Conservation (phyloP, 2,888 invertebrate genomes). For the Frankliniella intonsa region DNA sequence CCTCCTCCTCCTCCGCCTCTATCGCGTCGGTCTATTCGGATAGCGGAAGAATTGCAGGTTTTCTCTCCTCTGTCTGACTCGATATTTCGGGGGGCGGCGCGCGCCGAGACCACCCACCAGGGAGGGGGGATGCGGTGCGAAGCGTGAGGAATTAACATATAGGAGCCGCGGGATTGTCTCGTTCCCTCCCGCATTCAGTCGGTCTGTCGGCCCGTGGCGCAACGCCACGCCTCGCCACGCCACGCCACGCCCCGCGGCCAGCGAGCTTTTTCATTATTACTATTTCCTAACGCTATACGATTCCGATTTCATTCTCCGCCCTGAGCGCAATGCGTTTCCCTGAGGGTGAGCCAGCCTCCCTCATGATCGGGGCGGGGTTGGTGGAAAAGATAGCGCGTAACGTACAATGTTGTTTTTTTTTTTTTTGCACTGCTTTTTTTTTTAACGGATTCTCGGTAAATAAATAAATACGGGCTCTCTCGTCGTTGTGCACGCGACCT, state of each 20-base stretch:
- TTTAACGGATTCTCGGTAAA: no score
- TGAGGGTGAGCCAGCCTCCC: no score
- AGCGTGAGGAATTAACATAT: conserved; percentile 22
- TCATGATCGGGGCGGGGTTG: no score
- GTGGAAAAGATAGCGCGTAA: no score
- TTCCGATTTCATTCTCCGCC: no score
- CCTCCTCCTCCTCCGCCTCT: neutral
- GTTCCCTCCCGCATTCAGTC: neutral
- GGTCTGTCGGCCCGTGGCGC: conserved; percentile 1
- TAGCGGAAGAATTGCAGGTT: conserved; percentile 6
- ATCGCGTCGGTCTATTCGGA: neutral
- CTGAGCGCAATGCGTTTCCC: no score
- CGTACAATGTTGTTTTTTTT: no score
- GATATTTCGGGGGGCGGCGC: neutral
- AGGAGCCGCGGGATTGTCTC: neutral
- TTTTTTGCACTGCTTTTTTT: no score
- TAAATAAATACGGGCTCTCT: no score
- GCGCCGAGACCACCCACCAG: neutral
- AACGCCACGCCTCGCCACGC: neutral
- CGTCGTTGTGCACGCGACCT: no score
- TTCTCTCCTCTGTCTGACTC: neutral
- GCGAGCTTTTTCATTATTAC: no score
- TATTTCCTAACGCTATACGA: no score
- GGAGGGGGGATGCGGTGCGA: conserved; percentile 12
- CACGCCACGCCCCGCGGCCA: neutral